phyloP scores from a whole-genome alignment of 2,113 vertebrate species.

The Geococcyx californianus region DNA sequence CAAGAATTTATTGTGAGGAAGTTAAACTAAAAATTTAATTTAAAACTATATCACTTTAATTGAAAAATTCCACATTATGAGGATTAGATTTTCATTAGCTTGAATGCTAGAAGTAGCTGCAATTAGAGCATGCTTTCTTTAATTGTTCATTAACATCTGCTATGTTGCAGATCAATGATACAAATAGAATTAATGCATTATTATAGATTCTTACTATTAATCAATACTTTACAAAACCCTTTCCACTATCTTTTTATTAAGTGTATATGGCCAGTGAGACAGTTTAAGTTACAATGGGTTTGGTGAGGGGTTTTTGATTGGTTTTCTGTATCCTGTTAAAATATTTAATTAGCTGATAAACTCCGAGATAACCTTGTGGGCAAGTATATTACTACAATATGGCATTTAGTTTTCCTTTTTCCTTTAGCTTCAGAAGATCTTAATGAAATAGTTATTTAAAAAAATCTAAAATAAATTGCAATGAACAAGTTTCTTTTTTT shows the following conservation, averaged over 20 bases:
- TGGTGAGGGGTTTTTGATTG: fast-evolving
- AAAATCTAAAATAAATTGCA: neutral
- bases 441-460: neutral
- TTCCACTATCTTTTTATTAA: neutral
- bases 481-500: neutral
- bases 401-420: neutral
- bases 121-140: neutral
- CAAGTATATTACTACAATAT: neutral
- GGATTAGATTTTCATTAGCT: neutral
- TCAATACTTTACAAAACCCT: neutral
- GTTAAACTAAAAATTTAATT: neutral
- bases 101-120: neutral
- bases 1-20: neutral
- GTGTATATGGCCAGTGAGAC: neutral
- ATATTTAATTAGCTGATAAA: neutral
- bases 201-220: conserved; percentile 13
- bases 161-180: neutral
- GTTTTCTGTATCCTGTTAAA: neutral
- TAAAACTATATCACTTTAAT: neutral
- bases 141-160: conserved; percentile 16
- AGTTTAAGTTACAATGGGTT: neutral
- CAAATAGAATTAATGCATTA: neutral
- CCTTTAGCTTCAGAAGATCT: neutral
- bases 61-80: neutral
- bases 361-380: neutral